These are phyloP conservation scores for Neostethus bicornis DNA, from an alignment of 2,797 vertebrate genomes.

Conservation along the genomic window DNA sequence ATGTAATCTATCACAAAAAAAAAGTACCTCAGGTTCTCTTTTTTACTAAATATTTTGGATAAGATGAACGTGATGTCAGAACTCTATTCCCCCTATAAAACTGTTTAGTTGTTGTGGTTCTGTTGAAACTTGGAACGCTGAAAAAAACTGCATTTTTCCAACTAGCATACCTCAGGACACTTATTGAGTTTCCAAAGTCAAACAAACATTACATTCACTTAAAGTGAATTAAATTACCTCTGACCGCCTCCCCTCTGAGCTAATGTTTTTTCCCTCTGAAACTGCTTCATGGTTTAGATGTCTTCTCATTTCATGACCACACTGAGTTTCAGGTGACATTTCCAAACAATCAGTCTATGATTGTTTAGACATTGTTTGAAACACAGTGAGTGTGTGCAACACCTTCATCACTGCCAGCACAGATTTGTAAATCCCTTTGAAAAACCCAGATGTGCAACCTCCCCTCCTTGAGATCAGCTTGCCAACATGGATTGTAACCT, in stretches of 20 bases:
- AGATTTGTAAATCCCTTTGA: slow-evolving; percentile 54
- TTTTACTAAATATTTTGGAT: slow-evolving; percentile 29
- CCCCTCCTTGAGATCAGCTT: slow-evolving; percentile 26
- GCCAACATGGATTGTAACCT: slow-evolving; percentile 34
- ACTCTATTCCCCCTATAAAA: slow-evolving; percentile 13
- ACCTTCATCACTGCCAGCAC: slow-evolving; percentile 37
- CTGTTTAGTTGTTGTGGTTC: slow-evolving; percentile 26
- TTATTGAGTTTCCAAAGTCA: slow-evolving; percentile 63
- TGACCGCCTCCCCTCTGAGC: slow-evolving; percentile 59
- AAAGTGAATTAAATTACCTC: slow-evolving; percentile 65
- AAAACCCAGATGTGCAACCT: slow-evolving; percentile 41
- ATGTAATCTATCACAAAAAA: slow-evolving; percentile 43
- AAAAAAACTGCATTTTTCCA: slow-evolving; percentile 37
- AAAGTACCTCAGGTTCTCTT: slow-evolving; percentile 49
- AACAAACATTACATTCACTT: slow-evolving; percentile 63
- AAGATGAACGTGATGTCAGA: slow-evolving; percentile 22
- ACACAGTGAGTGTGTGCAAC: slow-evolving; percentile 16
- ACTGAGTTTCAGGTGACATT: slow-evolving; percentile 58
- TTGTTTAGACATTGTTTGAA: no score
- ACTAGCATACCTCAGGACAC: slow-evolving; percentile 43
- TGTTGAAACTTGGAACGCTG: slow-evolving; percentile 37
- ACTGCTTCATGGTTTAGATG: slow-evolving; percentile 44
- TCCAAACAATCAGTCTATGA: slow-evolving; percentile 50
- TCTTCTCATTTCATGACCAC: slow-evolving; percentile 35
- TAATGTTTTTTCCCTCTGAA: slow-evolving; percentile 55